phyloP scores from a whole-genome alignment of 2,113 vertebrate genomes.

The Melanerpes formicivorus region DNA sequence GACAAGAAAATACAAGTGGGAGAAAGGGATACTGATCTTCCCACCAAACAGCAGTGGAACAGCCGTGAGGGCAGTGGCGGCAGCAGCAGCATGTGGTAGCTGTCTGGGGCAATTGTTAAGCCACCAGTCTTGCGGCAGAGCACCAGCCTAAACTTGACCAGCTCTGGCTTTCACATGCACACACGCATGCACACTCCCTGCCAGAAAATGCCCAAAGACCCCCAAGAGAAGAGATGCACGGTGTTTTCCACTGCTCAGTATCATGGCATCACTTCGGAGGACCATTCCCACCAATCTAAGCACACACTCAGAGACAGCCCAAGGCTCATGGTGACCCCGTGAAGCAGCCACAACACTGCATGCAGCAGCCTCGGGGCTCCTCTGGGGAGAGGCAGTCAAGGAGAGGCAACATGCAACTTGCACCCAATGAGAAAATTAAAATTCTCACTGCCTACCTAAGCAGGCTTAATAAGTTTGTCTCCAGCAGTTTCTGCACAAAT shows the following conservation, averaged over 20 bases:
- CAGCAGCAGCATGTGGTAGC: not conserved
- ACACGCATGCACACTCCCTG: rapidly evolving
- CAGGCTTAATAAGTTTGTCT: not conserved
- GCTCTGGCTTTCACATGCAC: not conserved
- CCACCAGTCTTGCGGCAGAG: not conserved
- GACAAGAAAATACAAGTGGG: not conserved
- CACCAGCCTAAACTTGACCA: not conserved
- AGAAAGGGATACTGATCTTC: not conserved
- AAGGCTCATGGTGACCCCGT: not conserved
- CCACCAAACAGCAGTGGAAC: not conserved
- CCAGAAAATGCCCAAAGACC: not conserved
- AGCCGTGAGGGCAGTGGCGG: not conserved
- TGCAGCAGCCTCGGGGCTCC: not conserved
- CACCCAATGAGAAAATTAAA: not conserved
- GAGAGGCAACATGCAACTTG: not conserved
- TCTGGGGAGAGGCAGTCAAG: not conserved
- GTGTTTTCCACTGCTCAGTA: not conserved
- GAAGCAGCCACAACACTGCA: not conserved
- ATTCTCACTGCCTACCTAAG: not conserved
- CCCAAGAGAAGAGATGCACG: not conserved
- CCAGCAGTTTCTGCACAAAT: not conserved
- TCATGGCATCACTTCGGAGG: not conserved
- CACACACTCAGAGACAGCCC: not conserved
- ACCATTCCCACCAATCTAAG: not conserved
- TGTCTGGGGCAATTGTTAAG: not conserved